phyloP scores from a whole-genome alignment of 1,140 invertebrate genomes.

The Ruditapes philippinarum region DNA sequence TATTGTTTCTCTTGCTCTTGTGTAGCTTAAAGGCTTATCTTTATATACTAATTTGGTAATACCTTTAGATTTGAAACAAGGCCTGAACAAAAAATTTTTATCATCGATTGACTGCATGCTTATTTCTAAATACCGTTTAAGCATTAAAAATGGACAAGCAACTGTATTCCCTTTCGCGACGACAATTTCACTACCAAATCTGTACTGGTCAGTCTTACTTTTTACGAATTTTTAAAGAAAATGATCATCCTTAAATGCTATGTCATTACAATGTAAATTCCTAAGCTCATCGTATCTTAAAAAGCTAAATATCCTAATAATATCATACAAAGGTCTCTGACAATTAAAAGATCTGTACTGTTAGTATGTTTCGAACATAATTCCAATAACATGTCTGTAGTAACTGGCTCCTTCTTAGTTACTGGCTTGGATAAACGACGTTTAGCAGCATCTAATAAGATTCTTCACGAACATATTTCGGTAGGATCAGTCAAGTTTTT shows the following conservation, averaged over 20 bases:
- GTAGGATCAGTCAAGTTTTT: conserved; percentile 22
- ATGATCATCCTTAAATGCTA: conserved; percentile 36
- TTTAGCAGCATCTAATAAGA: neutral
- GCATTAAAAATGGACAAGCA: conserved; percentile 53
- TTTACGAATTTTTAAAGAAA: conserved; percentile 21
- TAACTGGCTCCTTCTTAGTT: conserved; percentile 41
- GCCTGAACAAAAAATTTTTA: conserved; percentile 37
- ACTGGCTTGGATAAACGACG: neutral
- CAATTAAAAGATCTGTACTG: conserved; percentile 37
- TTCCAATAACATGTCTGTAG: neutral
- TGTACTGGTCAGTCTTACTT: conserved; percentile 64
- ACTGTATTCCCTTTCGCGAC: conserved; percentile 41
- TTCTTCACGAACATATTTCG: neutral
- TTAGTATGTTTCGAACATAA: conserved; percentile 24
- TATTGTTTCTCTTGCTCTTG: neutral
- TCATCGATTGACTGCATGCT: neutral
- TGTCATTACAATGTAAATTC: conserved; percentile 43
- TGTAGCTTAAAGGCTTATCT: conserved; percentile 67
- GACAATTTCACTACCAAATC: conserved; percentile 28
- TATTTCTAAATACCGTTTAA: conserved; percentile 22
- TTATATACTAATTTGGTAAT: conserved; percentile 60
- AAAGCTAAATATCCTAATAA: conserved; percentile 37
- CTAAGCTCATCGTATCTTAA: conserved; percentile 57
- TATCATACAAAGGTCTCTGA: conserved; percentile 61
- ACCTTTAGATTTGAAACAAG: conserved; percentile 44